A percentile compares a stretch with the other conserved stretches of the same genome.
phyloP scores from a whole-genome alignment of 37 sponge, comb jelly and placozoan species.

The Beroe ovata region DNA sequence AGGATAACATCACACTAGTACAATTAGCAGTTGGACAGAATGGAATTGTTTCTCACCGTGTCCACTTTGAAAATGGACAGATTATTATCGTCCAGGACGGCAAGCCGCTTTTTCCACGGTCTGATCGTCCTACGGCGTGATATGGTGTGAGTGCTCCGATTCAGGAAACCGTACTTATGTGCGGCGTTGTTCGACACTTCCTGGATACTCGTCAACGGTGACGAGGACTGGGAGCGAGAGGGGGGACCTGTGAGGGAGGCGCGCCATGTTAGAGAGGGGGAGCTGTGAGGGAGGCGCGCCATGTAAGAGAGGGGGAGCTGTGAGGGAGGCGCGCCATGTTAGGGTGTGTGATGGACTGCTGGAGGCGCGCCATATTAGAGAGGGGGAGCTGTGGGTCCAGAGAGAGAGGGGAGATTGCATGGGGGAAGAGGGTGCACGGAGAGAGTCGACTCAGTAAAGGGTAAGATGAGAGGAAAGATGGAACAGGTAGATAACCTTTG shows the following conservation, averaged over 20 bases:
- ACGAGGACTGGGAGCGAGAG: conserved; percentile 40
- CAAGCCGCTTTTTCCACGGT: conserved; percentile 58
- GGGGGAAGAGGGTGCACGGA: neutral
- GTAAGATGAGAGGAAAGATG: neutral
- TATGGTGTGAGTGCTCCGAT: conserved; percentile 56
- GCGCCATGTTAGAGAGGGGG: no score
- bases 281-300: no score
- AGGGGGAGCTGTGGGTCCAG: neutral
- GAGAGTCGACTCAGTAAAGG: neutral
- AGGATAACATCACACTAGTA: no score
- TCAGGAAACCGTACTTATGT: conserved; percentile 58
- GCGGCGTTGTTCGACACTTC: conserved; percentile 39
- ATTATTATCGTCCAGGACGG: conserved; percentile 51
- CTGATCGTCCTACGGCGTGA: conserved; percentile 8
- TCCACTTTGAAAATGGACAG: conserved; percentile 64
- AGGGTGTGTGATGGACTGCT: neutral
- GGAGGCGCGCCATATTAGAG: no score
- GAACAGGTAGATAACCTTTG: neutral
- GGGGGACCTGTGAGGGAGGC: conserved; percentile 25
- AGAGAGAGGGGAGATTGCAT: neutral
- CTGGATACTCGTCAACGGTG: conserved; percentile 18
- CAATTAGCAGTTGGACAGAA: no score
- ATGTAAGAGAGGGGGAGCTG: no score
- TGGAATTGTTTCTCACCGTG: conserved; percentile 17
- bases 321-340: no score